Percentiles rank a stretch among this genome's conserved stretches.
Evolutionary conservation across 2,113 vertebrate genomes (phyloP).

Genomic region (Tragulus kanchil): DNA sequence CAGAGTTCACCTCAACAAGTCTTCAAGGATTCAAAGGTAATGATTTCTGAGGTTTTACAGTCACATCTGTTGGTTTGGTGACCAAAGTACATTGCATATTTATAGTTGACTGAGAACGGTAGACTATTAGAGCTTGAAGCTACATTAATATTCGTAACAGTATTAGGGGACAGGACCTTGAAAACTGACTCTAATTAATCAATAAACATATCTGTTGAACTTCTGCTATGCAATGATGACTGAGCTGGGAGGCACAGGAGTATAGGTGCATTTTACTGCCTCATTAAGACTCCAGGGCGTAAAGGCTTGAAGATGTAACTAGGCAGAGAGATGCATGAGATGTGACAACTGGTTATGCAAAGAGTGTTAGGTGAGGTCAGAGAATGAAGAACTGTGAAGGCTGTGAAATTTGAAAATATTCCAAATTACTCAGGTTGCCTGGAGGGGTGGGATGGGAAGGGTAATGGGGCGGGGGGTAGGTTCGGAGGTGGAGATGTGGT

Average conservation of each 20-base stretch:
- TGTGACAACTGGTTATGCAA: not conserved
- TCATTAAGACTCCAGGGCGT: not conserved
- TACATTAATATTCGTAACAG: not conserved
- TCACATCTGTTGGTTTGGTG: not conserved
- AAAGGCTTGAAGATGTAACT: not conserved
- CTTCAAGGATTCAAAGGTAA: too few relatives aligned
- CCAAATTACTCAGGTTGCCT: not conserved
- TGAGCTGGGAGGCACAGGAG: not conserved
- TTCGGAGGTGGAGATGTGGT: too few relatives aligned
- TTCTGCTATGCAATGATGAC: not conserved
- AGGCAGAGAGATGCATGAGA: not conserved
- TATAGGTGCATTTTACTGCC: not conserved
- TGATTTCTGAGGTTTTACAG: not conserved
- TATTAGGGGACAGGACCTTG: not conserved
- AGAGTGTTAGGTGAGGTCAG: not conserved
- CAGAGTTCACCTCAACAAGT: not conserved
- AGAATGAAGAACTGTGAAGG: not conserved
- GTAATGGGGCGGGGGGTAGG: too few relatives aligned
- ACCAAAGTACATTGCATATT: not conserved
- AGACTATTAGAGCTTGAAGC: not conserved
- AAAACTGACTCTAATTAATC: not conserved
- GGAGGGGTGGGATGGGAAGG: too few relatives aligned
- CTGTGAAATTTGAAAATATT: not conserved
- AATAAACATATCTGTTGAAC: not conserved
- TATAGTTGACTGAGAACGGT: not conserved